A percentile compares a stretch with the other conserved stretches of the same genome.
These are phyloP conservation scores for Volucella zonaria DNA, from an alignment of 2,888 invertebrate genomes.

Conservation along the genomic window DNA sequence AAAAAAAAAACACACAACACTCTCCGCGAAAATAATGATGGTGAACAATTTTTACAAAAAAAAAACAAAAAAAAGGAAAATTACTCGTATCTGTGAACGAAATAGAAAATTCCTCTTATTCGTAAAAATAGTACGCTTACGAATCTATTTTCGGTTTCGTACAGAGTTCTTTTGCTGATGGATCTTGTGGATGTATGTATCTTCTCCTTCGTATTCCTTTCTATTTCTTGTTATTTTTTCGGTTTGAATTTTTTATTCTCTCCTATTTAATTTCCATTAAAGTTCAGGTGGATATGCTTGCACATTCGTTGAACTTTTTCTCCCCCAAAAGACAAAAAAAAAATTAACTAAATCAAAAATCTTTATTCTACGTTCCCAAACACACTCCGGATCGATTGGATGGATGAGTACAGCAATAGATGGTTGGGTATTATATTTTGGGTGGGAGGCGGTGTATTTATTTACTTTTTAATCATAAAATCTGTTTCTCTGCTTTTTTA, in stretches of 20 bases:
- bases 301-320: constrained; percentile 62
- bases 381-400: constrained; percentile 35
- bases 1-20: constrained; percentile 39
- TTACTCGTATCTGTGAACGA: constrained; percentile 48
- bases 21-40: constrained; percentile 46
- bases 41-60: constrained; percentile 52
- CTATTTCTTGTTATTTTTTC: constrained; percentile 23
- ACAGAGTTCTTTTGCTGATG: constrained; percentile 53
- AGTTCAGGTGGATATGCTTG: constrained; percentile 68
- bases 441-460: constrained; percentile 50
- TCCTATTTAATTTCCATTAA: constrained; percentile 59
- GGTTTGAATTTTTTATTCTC: constrained; percentile 30
- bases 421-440: constrained; percentile 8
- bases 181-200: constrained; percentile 44
- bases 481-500: constrained; percentile 16
- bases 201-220: constrained; percentile 15
- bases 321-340: constrained; percentile 3
- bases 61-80: constrained; percentile 42
- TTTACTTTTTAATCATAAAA: constrained; percentile 54
- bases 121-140: constrained; percentile 71
- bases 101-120: constrained; percentile 66
- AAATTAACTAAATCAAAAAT: neutral
- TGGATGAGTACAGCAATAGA: constrained; percentile 67
- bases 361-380: constrained; percentile 15
- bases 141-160: constrained; percentile 68